Percentiles rank a stretch among this genome's conserved stretches.
Evolutionary conservation across 1,140 invertebrate species (phyloP).

Genomic region (Drosophila teissieri): DNA sequence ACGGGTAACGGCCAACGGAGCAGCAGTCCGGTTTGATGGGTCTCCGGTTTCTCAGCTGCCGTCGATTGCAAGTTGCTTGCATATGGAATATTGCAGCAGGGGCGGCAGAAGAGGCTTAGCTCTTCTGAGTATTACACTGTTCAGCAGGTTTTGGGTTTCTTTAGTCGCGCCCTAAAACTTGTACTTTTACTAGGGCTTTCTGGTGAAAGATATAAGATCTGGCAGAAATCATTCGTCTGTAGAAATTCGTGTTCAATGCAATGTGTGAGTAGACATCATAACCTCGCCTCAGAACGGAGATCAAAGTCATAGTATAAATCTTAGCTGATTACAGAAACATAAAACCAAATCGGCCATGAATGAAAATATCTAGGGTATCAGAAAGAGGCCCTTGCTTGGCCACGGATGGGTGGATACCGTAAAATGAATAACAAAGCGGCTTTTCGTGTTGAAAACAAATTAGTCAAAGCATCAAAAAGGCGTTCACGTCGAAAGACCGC

Average conservation of each 20-base stretch:
- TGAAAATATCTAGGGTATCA: conserved; percentile 24
- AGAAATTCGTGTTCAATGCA: background rate
- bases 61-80: conserved; percentile 44
- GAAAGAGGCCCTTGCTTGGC: conserved; percentile 34
- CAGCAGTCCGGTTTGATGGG: conserved; percentile 45
- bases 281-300: background rate
- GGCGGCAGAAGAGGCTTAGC: conserved; percentile 9
- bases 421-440: conserved; percentile 12
- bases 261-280: background rate
- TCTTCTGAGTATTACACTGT: background rate
- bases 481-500: conserved; percentile 13
- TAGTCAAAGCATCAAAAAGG: conserved; percentile 58
- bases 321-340: conserved; percentile 17
- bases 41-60: conserved; percentile 34
- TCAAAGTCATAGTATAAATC: conserved; percentile 7
- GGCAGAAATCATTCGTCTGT: no score
- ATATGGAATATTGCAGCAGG: conserved; percentile 49
- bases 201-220: no score
- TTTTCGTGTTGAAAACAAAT: conserved; percentile 74
- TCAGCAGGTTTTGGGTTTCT: conserved; percentile 11
- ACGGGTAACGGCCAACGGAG: conserved; percentile 54
- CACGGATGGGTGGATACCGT: conserved; percentile 41
- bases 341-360: conserved; percentile 38
- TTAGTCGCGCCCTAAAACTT: no score
- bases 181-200: no score